Percentiles rank a stretch among this genome's conserved stretches.
These are phyloP conservation scores for Hippopotamyrus pictus DNA, from an alignment of 2,797 vertebrate genomes.

Conservation along the genomic window DNA sequence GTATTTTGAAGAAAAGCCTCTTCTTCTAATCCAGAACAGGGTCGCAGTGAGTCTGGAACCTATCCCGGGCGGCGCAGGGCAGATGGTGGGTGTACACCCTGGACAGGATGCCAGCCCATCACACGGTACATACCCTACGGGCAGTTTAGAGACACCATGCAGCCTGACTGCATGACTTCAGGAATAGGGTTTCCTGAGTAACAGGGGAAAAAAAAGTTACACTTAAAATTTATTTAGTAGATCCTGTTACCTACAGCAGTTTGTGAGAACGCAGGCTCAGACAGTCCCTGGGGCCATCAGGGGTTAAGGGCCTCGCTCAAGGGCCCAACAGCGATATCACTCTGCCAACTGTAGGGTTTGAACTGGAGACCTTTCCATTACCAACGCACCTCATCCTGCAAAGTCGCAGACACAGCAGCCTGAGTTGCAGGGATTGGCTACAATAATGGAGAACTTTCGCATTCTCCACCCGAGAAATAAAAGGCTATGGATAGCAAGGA, in stretches of 20 bases:
- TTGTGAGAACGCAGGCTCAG: not conserved
- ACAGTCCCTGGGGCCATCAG: not conserved
- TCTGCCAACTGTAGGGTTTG: not conserved
- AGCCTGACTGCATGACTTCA: not conserved
- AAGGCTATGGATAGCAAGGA: not conserved
- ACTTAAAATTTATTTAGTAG: not conserved
- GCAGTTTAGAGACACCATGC: not conserved
- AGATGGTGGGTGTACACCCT: not conserved
- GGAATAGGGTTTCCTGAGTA: not conserved
- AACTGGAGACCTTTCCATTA: not conserved
- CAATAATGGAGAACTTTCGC: not conserved
- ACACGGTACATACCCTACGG: not conserved
- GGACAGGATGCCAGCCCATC: not conserved
- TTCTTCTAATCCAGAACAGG: not conserved
- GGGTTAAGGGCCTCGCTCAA: not conserved
- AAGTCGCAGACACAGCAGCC: not conserved
- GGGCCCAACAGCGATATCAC: not conserved
- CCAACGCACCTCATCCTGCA: not conserved
- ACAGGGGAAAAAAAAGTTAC: not conserved
- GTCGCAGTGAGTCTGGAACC: not conserved
- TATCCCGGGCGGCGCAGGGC: not conserved
- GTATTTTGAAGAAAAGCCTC: not conserved
- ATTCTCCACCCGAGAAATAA: not conserved
- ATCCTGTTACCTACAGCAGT: not conserved
- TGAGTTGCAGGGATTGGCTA: not conserved